Base-by-base conservation (phyloP, 2,113 vertebrate genomes). In the Ctenomys sociabilis region DNA sequence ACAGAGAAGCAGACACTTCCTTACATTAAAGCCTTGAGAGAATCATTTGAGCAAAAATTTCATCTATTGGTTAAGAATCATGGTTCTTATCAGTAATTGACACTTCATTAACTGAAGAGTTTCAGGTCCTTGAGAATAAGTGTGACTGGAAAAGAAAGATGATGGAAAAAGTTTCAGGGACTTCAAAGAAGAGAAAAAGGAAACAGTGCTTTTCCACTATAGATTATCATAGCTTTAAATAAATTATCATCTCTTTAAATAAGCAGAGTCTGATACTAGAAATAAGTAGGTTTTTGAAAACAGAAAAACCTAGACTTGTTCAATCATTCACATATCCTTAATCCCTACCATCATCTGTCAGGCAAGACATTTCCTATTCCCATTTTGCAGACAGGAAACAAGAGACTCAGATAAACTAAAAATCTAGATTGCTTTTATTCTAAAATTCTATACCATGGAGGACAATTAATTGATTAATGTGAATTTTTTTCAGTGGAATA, bases 341-440 rank as follows among this genome's bases (percentile, higher is more conserved):
- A 91, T 72, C 43, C 24, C 26, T 37, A 1, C 4, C 70, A 73
- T 64, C 16, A 61, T 40, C 30, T 87, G 88, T 85, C 37, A 66
- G 73, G 45, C 32, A 90, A 75, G 57, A 12, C 11, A n/a, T 90
- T 91, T 78, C 75, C 95, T 82, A 63, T 54, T 75, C 37, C 77
- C 85, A 83, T 93, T 94, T 94, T 94, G 16, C 22, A 70, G 22
- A 82, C 30, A 57, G 26, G 26, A 82, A 95, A 73, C 26, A 80
- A 83, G 57, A 93, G 49, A 24, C 26, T 83, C 8, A 57, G 12
- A 90, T 49, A 32, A 14, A 70, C 85, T 72, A 87, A 85, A 45
- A 85, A 5, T 78, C 49, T 61, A 94, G 13, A 40, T 75, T 85
- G 84, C 2, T 73, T 68, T 95, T n/a, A 66, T 37, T 83, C 66